Conservation (phyloP, 2,113 vertebrate genomes). For the Hypocryptadius cinnamomeus region DNA sequence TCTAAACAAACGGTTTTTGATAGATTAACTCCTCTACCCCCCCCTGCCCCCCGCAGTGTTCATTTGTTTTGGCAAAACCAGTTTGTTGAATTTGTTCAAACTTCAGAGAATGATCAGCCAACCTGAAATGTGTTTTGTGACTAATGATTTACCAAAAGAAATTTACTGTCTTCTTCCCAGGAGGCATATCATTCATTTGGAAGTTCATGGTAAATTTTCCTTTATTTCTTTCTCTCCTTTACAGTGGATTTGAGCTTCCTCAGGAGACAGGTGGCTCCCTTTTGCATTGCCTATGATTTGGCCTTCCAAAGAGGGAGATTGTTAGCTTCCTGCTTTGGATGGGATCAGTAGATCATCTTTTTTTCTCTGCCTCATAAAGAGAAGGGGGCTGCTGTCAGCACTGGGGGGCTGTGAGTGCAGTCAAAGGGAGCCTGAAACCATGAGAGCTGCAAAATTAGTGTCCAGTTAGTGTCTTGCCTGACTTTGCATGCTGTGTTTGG, state of each 20-base stretch:
- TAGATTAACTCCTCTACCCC: neutral
- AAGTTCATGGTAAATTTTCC: neutral
- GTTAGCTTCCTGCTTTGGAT: neutral
- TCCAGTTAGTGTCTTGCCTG: neutral
- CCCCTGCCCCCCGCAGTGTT: neutral
- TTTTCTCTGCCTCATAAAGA: neutral
- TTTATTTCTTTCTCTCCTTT: neutral
- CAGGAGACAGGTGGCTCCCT: neutral
- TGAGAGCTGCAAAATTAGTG: neutral
- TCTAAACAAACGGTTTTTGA: neutral
- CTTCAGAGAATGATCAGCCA: neutral
- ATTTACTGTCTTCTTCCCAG: neutral
- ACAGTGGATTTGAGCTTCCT: neutral
- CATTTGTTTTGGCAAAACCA: neutral
- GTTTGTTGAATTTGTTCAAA: neutral
- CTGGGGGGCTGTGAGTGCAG: accelerated
- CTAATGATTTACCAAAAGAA: constrained; percentile 9
- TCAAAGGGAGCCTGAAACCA: neutral
- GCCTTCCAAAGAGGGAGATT: neutral
- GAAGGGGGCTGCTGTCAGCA: neutral
- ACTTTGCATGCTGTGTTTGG: neutral
- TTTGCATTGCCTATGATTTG: neutral
- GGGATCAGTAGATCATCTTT: neutral
- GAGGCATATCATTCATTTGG: neutral
- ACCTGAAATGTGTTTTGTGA: neutral